Percentiles rank a stretch among this genome's conserved stretches.
Conservation (phyloP, 2,797 vertebrate genomes). For the Stomatorhinus walkeri region DNA sequence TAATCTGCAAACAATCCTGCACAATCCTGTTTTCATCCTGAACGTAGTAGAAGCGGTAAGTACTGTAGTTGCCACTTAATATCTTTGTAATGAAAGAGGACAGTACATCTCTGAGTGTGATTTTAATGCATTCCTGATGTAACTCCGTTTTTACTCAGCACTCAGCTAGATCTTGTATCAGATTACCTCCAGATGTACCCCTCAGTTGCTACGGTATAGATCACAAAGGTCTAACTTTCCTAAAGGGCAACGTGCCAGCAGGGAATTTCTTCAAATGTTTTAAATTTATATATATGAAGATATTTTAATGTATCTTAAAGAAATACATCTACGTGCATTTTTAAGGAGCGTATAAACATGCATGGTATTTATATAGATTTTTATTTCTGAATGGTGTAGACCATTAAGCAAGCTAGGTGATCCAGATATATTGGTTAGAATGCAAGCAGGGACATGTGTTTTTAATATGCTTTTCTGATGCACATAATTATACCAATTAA, state of each 20-base stretch:
- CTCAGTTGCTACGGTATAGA: not conserved
- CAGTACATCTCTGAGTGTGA: not conserved
- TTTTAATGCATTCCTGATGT: conserved; percentile 3
- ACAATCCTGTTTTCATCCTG: not conserved
- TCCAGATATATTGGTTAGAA: not conserved
- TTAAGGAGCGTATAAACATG: not conserved
- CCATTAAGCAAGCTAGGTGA: not conserved
- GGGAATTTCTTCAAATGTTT: not conserved
- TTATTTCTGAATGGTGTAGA: not conserved
- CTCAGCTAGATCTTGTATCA: not conserved
- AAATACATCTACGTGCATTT: not conserved
- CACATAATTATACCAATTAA: not conserved
- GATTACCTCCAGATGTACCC: not conserved
- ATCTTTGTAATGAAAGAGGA: not conserved
- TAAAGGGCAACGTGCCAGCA: conserved; percentile 1
- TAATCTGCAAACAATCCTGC: not conserved
- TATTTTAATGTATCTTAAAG: not conserved
- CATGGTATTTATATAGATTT: not conserved
- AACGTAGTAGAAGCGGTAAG: not conserved
- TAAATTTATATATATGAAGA: not conserved
- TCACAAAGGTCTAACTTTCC: not conserved
- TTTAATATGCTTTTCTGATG: not conserved
- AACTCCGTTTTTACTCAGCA: not conserved
- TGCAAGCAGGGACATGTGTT: not conserved
- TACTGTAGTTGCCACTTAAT: not conserved